Evolutionary conservation across 2,113 vertebrate species (phyloP).

Genomic region (Aplodontia rufa): DNA sequence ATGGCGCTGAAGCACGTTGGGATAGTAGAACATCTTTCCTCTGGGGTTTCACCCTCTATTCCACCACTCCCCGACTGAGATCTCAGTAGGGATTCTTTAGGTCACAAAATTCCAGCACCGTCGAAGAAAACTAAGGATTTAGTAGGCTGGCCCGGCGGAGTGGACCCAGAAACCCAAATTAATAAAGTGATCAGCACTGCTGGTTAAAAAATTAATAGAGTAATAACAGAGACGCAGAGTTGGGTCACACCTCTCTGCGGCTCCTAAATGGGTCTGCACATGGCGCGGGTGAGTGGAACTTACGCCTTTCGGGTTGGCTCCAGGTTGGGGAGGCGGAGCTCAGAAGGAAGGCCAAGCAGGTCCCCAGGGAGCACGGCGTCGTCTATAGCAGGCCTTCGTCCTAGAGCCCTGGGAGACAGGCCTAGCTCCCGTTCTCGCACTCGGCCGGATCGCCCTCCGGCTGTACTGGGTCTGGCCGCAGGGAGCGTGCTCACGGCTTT

Average conservation of each 20-base stretch:
- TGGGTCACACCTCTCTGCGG: not conserved
- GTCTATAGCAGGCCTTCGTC: not conserved
- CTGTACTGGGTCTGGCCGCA: not conserved
- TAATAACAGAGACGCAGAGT: not conserved
- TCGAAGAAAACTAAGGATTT: not conserved
- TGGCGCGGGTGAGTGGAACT: not conserved
- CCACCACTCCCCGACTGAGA: not conserved
- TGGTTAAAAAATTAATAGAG: not conserved
- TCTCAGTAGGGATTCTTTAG: not conserved
- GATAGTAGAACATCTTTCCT: slow-evolving; percentile 89
- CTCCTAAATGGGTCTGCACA: not conserved
- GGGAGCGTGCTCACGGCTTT: not conserved
- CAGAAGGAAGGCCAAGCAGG: not conserved
- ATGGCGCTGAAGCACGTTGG: slow-evolving; percentile 88
- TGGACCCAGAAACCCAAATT: not conserved
- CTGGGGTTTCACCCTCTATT: not conserved
- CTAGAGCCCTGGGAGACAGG: too few relatives aligned
- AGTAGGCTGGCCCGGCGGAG: too few relatives aligned
- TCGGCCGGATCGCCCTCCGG: not conserved
- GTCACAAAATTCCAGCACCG: not conserved
- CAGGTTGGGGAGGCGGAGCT: not conserved
- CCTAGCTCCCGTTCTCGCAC: not conserved
- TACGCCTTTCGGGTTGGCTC: not conserved
- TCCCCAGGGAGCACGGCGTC: not conserved
- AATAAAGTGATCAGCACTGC: not conserved